These are phyloP conservation scores for Encarsia formosa DNA, from an alignment of 2,888 invertebrate species.

Conservation along the genomic window DNA sequence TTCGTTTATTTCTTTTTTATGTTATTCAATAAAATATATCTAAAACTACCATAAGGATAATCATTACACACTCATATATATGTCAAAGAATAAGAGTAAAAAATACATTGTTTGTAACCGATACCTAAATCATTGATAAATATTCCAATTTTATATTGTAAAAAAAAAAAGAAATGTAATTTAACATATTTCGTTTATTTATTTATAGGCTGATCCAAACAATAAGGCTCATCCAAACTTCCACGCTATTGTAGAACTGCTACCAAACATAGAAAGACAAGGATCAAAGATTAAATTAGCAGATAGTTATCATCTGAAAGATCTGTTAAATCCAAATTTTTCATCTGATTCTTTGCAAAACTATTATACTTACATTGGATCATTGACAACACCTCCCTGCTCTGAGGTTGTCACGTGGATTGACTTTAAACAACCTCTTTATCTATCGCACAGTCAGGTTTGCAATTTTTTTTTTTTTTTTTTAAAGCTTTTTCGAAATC, in stretches of 20 bases:
- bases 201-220: slow-evolving; percentile 34
- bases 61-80: no score
- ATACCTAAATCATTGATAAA: no score
- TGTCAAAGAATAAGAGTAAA: no score
- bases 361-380: slow-evolving; percentile 82
- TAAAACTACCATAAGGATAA: no score
- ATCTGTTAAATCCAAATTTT: slow-evolving; percentile 27
- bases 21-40: no score
- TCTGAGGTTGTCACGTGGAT: slow-evolving; percentile 84
- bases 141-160: no score
- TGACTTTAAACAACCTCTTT: slow-evolving; percentile 71
- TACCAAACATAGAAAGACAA: slow-evolving; percentile 58
- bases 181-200: no score
- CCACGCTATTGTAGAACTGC: slow-evolving; percentile 53
- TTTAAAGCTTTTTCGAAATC: no score
- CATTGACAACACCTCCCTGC: slow-evolving; percentile 82
- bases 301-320: slow-evolving; percentile 29
- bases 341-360: slow-evolving; percentile 51
- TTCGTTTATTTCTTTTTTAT: no score
- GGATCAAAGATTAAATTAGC: slow-evolving; percentile 54
- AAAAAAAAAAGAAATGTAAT: no score
- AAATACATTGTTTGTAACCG: no score
- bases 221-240: slow-evolving; percentile 38
- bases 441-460: slow-evolving; percentile 66
- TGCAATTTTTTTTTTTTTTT: no score